phyloP scores from a whole-genome alignment of 2,113 vertebrate species.

The Budorcas taxicolor region DNA sequence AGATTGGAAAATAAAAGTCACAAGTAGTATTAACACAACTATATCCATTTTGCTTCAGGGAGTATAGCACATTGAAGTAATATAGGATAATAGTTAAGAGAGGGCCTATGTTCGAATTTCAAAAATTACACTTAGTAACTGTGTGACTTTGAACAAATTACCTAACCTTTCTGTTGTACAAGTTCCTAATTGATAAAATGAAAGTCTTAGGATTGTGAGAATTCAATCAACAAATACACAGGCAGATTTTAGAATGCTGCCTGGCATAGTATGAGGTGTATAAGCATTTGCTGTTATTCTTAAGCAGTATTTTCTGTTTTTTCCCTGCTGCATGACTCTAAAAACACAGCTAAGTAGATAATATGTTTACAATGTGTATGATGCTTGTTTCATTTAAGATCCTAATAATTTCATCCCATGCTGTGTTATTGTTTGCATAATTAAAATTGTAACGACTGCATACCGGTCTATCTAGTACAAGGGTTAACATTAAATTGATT shows the following conservation, averaged over 20 bases:
- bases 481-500: conserved; percentile 1
- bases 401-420: conserved; percentile 11
- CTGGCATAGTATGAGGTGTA: neutral
- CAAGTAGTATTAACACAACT: neutral
- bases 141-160: neutral
- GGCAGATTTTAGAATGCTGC: neutral
- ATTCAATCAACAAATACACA: neutral
- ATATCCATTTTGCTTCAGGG: neutral
- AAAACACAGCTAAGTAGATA: neutral
- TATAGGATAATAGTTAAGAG: neutral
- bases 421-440: conserved; percentile 25
- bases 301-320: neutral
- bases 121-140: neutral
- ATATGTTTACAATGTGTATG: neutral
- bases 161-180: neutral
- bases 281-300: neutral
- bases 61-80: neutral
- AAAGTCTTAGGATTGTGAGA: neutral
- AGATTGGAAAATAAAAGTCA: neutral
- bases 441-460: conserved; percentile 9
- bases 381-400: neutral
- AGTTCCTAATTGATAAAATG: neutral
- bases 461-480: neutral
- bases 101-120: neutral
- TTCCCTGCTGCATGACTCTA: neutral